Percentiles rank a stretch among this genome's conserved stretches.
These are phyloP conservation scores for Agrochola circellaris DNA, from an alignment of 2,888 invertebrate genomes.

Conservation along the genomic window DNA sequence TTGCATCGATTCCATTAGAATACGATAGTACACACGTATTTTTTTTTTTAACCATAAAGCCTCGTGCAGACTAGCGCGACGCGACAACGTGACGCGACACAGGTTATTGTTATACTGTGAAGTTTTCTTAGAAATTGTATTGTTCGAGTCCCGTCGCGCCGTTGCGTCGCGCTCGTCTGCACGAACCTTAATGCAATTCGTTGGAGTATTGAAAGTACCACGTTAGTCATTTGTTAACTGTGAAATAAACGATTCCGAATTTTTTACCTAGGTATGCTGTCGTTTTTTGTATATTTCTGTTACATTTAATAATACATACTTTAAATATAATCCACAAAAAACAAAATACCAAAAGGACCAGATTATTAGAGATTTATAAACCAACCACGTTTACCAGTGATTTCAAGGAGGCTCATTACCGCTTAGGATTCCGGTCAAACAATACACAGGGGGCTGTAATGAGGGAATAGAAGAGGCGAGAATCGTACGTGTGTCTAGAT, in stretches of 20 bases:
- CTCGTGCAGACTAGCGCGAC: too few relatives aligned
- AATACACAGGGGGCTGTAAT: constrained; percentile 49
- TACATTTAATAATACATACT: too few relatives aligned
- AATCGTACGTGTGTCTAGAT: constrained; percentile 4
- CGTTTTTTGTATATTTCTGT: too few relatives aligned
- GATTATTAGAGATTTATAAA: constrained; percentile 28
- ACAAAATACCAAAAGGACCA: constrained; percentile 10
- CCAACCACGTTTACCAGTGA: constrained; percentile 50
- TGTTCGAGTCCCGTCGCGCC: too few relatives aligned
- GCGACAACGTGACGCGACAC: too few relatives aligned
- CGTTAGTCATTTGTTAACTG: background rate
- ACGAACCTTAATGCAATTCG: too few relatives aligned
- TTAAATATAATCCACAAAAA: background rate
- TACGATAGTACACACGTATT: background rate
- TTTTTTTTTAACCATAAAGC: background rate
- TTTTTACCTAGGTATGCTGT: too few relatives aligned
- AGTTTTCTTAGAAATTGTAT: too few relatives aligned
- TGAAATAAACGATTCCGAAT: background rate
- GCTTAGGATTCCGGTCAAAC: constrained; percentile 50
- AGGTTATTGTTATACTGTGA: too few relatives aligned
- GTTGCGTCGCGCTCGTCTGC: too few relatives aligned
- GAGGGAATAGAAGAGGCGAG: constrained; percentile 36
- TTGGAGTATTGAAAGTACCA: background rate
- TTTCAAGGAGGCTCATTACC: constrained; percentile 42
- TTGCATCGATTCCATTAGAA: background rate